Conservation (phyloP, 2,113 vertebrate genomes). For the Cinclus mexicanus region DNA sequence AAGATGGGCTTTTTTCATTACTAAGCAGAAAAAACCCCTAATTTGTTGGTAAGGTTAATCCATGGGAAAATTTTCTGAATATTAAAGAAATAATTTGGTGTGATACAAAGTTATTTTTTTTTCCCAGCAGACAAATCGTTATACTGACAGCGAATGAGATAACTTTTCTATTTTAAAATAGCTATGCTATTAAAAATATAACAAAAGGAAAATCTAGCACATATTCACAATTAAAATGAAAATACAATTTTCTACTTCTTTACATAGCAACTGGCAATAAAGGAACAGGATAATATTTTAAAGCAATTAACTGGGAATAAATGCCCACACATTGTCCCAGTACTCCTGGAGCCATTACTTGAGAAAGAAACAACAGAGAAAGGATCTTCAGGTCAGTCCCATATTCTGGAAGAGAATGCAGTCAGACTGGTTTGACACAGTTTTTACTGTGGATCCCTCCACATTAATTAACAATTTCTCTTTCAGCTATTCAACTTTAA, state of each 20-base stretch:
- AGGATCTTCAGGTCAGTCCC: not conserved
- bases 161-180: slow-evolving; percentile 28
- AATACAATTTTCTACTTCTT: slow-evolving; percentile 31
- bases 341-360: not conserved
- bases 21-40: not conserved
- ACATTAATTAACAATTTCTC: not conserved
- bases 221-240: slow-evolving; percentile 20
- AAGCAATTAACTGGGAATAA: slow-evolving; percentile 21
- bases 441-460: not conserved
- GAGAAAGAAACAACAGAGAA: not conserved
- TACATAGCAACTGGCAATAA: not conserved
- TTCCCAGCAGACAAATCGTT: slow-evolving; percentile 14
- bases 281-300: not conserved
- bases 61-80: slow-evolving; percentile 6
- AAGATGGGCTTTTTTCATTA: not conserved
- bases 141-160: not conserved
- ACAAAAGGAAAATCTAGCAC: not conserved
- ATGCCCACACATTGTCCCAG: not conserved
- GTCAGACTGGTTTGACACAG: not conserved
- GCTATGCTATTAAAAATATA: slow-evolving; percentile 18
- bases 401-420: not conserved
- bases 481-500: not conserved
- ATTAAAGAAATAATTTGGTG: slow-evolving; percentile 34
- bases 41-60: not conserved
- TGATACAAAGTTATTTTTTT: not conserved